Percentiles rank a stretch among this genome's conserved stretches.
Conservation (phyloP, 2,888 invertebrate species). For the Euproctis similis region DNA sequence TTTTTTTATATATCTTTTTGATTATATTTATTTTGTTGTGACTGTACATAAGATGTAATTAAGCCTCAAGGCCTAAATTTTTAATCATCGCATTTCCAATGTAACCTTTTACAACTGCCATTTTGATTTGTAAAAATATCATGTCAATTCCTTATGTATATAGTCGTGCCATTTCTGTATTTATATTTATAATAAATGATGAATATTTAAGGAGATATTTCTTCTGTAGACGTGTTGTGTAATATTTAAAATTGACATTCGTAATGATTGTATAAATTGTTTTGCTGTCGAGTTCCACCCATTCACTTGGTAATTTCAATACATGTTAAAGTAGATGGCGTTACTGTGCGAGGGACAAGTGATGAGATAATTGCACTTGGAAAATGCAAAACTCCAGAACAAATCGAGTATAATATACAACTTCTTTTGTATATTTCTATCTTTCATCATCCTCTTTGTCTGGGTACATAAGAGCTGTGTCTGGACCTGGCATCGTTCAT, state of each 20-base stretch:
- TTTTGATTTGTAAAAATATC: constrained; percentile 44
- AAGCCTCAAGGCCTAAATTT: constrained; percentile 38
- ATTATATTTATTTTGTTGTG: constrained; percentile 16
- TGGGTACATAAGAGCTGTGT: too few relatives aligned
- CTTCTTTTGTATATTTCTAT: too few relatives aligned
- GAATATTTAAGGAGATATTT: constrained; percentile 29
- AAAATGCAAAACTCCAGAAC: too few relatives aligned
- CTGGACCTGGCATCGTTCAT: too few relatives aligned
- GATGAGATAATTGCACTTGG: too few relatives aligned
- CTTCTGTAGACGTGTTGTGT: constrained; percentile 49
- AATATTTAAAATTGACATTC: constrained; percentile 42
- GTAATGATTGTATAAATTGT: constrained; percentile 14
- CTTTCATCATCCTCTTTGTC: too few relatives aligned
- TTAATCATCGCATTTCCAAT: constrained; percentile 22
- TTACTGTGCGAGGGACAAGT: too few relatives aligned
- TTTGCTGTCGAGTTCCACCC: constrained; percentile 7
- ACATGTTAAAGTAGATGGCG: too few relatives aligned
- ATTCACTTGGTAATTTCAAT: too few relatives aligned
- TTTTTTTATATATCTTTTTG: background rate
- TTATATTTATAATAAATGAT: constrained; percentile 40
- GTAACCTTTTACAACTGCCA: constrained; percentile 29
- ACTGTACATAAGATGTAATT: constrained; percentile 26
- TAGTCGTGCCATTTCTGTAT: constrained; percentile 68
- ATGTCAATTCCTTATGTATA: constrained; percentile 72
- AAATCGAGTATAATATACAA: too few relatives aligned